Conservation (phyloP, 2,113 vertebrate species). For the Varanus salvator region DNA sequence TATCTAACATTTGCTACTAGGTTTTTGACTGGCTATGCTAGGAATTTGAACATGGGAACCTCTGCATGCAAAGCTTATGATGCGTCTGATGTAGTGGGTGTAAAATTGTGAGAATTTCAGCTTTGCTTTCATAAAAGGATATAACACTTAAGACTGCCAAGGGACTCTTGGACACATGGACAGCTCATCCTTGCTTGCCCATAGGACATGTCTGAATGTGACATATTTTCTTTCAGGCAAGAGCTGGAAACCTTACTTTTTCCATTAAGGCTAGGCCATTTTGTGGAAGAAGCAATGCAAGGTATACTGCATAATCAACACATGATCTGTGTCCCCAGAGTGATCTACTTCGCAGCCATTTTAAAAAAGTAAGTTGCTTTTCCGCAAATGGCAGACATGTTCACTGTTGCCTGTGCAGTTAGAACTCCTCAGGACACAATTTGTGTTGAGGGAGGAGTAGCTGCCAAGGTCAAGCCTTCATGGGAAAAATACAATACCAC, state of each 20-base stretch:
- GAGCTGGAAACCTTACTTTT: conserved; percentile 63
- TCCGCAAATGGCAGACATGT: neutral
- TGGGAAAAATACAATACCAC: neutral
- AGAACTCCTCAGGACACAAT: neutral
- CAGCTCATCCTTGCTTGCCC: neutral
- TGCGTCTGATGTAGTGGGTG: neutral
- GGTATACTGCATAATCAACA: conserved; percentile 71
- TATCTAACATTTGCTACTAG: neutral
- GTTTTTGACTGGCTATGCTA: neutral
- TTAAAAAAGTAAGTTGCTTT: conserved; percentile 57
- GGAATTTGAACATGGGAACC: neutral
- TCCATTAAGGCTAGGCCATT: conserved; percentile 61
- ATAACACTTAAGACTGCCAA: neutral
- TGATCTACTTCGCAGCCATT: conserved; percentile 67
- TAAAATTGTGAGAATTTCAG: neutral
- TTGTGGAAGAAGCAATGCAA: conserved; percentile 74
- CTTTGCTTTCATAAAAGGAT: neutral
- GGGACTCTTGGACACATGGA: neutral
- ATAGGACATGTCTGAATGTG: neutral
- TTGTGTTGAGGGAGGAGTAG: neutral
- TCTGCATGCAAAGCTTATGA: neutral
- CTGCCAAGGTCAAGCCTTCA: neutral
- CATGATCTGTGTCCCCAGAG: conserved; percentile 65
- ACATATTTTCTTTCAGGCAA: conserved; percentile 54
- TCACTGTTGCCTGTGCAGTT: neutral